phyloP scores from a whole-genome alignment of 2,888 invertebrate species.

The Nephrotoma flavescens region DNA sequence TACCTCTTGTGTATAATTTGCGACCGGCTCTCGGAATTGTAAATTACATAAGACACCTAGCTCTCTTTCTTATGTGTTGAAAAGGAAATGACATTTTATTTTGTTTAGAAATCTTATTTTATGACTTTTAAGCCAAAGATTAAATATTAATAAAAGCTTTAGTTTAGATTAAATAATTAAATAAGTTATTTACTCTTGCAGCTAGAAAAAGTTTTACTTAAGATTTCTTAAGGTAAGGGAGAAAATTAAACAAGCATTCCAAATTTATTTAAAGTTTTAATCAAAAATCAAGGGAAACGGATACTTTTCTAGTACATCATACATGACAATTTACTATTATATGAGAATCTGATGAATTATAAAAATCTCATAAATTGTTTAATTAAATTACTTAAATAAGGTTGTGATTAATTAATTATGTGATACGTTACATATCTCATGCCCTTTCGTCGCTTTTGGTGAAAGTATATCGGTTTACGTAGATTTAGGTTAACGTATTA shows the following conservation, averaged over 20 bases:
- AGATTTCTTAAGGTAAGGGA: neutral
- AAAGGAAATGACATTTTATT: neutral
- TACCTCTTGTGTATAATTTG: neutral
- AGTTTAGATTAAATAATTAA: neutral
- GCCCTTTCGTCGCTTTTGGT: neutral
- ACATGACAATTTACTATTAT: neutral
- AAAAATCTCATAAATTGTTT: neutral
- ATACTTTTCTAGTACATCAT: neutral
- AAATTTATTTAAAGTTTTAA: neutral
- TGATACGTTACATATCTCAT: neutral
- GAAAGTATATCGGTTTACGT: neutral
- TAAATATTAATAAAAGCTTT: neutral
- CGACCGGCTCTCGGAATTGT: neutral
- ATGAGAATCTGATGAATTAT: neutral
- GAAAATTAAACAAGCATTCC: neutral
- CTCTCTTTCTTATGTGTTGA: neutral
- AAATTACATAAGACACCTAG: neutral
- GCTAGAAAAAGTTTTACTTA: neutral
- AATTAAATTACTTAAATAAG: neutral
- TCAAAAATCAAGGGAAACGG: neutral
- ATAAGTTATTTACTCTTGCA: neutral
- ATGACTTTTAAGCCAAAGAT: neutral
- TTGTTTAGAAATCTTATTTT: neutral
- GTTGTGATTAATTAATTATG: neutral
- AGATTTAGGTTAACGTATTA: neutral